Conservation (phyloP, 2,113 vertebrate species). For the Cisticola juncidis region DNA sequence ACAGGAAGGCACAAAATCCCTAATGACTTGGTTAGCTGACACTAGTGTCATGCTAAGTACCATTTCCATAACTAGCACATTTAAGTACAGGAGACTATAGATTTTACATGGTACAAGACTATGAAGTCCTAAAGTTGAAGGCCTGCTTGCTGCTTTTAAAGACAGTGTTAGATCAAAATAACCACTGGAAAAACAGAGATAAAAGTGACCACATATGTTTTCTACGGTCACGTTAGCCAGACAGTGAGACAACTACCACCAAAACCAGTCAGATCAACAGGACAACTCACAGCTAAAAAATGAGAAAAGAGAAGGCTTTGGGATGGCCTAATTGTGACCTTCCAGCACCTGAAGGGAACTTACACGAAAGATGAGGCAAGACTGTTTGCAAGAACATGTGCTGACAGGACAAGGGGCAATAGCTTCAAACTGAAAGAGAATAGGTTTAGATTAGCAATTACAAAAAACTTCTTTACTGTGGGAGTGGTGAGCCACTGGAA, state of each 20-base stretch:
- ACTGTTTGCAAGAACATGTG: not conserved
- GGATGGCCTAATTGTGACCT: not conserved
- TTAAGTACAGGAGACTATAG: not conserved
- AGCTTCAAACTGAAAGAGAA: not conserved
- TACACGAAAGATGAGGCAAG: not conserved
- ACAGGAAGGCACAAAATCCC: fast-evolving
- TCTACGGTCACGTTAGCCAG: not conserved
- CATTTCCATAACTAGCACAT: fast-evolving
- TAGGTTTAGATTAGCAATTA: not conserved
- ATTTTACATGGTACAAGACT: not conserved
- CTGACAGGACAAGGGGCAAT: not conserved
- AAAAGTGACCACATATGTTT: fast-evolving
- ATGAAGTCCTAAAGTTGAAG: fast-evolving
- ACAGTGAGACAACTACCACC: not conserved
- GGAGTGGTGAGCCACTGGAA: not conserved
- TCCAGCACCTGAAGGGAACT: not conserved
- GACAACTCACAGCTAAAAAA: not conserved
- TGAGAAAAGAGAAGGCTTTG: not conserved
- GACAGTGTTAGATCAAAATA: not conserved
- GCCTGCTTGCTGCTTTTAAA: not conserved
- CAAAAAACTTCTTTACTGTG: not conserved
- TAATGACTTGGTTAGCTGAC: not conserved
- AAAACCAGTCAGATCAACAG: not conserved
- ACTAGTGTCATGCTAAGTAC: fast-evolving
- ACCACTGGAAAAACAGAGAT: not conserved